Conservation (phyloP, 2,888 invertebrate genomes). For the Tachina fera region DNA sequence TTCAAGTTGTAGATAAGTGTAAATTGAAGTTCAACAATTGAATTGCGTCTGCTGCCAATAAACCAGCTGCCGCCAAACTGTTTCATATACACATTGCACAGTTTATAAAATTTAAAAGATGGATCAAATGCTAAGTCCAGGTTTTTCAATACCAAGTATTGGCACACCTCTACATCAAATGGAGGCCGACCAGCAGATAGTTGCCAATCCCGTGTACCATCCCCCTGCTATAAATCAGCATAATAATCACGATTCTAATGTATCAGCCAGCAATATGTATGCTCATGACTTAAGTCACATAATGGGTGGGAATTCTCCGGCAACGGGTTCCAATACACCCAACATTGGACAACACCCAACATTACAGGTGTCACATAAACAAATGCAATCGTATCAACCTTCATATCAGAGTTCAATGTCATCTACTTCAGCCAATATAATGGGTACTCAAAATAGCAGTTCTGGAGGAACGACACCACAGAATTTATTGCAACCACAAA, state of each 20-base stretch:
- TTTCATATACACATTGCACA: constrained; percentile 3
- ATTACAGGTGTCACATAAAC: constrained; percentile 86
- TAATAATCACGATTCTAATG: constrained; percentile 60
- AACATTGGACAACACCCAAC: constrained; percentile 75
- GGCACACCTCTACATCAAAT: constrained; percentile 95
- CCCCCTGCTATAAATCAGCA: constrained; percentile 85
- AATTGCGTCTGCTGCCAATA: background rate
- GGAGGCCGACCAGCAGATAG: constrained; percentile 94
- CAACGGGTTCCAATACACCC: constrained; percentile 28
- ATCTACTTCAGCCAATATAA: constrained; percentile 9
- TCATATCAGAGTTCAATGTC: constrained; percentile 83
- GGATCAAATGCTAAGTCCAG: constrained; percentile 97
- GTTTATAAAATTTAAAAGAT: constrained; percentile 83
- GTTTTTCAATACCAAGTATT: constrained; percentile 94
- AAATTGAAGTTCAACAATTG: background rate
- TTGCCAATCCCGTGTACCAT: constrained; percentile 92
- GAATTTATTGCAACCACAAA: constrained; percentile 94
- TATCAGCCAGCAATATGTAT: constrained; percentile 68
- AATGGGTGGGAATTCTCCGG: constrained; percentile 79
- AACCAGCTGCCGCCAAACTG: constrained; percentile 41
- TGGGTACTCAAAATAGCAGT: constrained; percentile 46
- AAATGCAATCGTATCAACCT: constrained; percentile 90
- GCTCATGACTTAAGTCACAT: constrained; percentile 82
- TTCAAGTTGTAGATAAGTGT: background rate
- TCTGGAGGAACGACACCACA: constrained; percentile 86